Evolutionary conservation across 2,113 vertebrate species (phyloP).

Genomic region (Canis aureus): DNA sequence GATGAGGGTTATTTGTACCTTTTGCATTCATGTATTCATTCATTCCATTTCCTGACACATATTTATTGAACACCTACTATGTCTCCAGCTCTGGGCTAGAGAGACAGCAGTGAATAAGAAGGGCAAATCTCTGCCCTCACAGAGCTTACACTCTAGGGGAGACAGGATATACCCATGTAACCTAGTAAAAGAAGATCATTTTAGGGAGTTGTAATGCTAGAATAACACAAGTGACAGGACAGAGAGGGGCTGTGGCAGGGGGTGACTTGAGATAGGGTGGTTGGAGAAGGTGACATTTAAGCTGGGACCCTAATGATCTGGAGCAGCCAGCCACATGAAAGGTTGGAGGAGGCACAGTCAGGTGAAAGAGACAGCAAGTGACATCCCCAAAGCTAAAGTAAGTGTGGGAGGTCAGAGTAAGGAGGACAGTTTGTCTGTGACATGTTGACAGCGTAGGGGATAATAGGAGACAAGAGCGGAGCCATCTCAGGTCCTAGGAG

Average conservation of each 20-base stretch:
- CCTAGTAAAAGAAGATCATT: neutral
- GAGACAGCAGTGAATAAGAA: neutral
- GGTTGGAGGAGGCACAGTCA: neutral
- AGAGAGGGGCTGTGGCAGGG: neutral
- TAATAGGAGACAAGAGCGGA: neutral
- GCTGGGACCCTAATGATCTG: neutral
- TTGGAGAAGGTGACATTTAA: neutral
- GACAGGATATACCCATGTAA: neutral
- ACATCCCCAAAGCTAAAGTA: neutral
- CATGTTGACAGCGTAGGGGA: neutral
- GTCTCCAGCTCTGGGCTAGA: neutral
- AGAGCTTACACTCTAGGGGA: neutral
- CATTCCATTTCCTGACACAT: neutral
- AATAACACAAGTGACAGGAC: neutral
- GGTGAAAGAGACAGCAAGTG: neutral
- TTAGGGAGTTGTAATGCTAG: neutral
- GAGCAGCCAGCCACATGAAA: neutral
- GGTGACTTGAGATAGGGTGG: neutral
- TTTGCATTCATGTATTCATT: neutral
- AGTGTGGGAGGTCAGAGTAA: neutral
- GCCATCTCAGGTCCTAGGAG: too few species aligned
- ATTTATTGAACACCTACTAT: neutral
- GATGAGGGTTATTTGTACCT: neutral
- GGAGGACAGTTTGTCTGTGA: neutral
- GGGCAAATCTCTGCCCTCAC: neutral